A percentile compares a stretch with the other conserved stretches of the same genome.
Evolutionary conservation across 2,797 vertebrate genomes (phyloP).

Genomic region (Periophthalmus magnuspinnatus): DNA sequence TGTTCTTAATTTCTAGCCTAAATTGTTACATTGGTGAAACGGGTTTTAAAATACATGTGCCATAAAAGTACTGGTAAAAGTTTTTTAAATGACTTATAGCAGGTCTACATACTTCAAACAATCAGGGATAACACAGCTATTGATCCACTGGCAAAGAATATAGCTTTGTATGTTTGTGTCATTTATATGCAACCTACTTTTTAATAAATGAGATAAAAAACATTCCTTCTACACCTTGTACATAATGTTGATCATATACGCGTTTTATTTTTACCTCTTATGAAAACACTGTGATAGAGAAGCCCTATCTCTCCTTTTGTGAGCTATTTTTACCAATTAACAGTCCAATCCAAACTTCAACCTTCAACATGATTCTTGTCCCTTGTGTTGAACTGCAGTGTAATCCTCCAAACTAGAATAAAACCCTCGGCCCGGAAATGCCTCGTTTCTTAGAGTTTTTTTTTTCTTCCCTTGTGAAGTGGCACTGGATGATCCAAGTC

Average conservation of each 20-base stretch:
- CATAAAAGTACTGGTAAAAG: not conserved
- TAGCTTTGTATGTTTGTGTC: not conserved
- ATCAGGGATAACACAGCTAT: conserved; percentile 1
- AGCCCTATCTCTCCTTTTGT: not conserved
- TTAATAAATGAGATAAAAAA: not conserved
- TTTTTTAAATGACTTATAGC: not conserved
- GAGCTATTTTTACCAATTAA: conserved; percentile 22
- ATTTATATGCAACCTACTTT: not conserved
- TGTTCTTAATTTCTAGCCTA: not conserved
- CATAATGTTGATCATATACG: not conserved
- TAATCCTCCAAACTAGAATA: conserved; percentile 63
- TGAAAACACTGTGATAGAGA: not conserved
- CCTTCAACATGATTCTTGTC: conserved; percentile 26
- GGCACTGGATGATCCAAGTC: conserved; percentile 65
- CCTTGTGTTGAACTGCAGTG: conserved; percentile 52
- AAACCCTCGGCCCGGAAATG: conserved; percentile 69
- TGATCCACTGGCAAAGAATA: not conserved
- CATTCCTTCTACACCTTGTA: not conserved
- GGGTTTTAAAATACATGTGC: conserved; percentile 2
- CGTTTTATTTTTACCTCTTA: not conserved
- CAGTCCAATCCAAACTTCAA: conserved; percentile 19
- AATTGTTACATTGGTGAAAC: not conserved
- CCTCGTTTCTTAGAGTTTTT: conserved; percentile 66
- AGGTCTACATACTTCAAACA: not conserved
- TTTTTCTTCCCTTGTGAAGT: conserved; percentile 51